Conservation (phyloP, 1,140 invertebrate genomes). For the Drosophila dunni region DNA sequence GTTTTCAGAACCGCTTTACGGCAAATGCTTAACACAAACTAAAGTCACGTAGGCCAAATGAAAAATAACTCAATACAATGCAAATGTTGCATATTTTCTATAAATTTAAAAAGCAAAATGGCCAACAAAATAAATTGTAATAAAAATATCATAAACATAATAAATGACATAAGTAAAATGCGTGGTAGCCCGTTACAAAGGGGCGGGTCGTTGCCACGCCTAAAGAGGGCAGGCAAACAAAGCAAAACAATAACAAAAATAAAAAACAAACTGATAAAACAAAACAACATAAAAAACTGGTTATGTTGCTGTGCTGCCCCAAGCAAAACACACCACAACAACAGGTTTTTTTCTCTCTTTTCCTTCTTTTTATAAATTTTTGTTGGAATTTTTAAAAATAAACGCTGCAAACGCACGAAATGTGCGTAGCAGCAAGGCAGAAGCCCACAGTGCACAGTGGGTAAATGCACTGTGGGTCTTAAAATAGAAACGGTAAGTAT, state of each 20-base stretch:
- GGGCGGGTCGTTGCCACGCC: conserved; percentile 20
- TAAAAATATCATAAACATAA: conserved; percentile 45
- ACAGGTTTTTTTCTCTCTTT: conserved; percentile 49
- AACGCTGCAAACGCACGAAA: conserved; percentile 12
- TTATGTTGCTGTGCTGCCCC: conserved; percentile 29
- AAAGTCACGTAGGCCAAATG: conserved; percentile 66
- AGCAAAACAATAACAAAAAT: conserved; percentile 27
- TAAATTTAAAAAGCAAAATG: neutral
- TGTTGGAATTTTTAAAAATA: conserved; percentile 47
- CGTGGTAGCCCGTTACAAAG: conserved; percentile 31
- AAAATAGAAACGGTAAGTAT: conserved; percentile 28
- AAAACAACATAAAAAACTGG: conserved; percentile 59
- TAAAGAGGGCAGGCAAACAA: conserved; percentile 33
- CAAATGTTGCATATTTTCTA: conserved; percentile 43
- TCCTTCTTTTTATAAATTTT: conserved; percentile 23
- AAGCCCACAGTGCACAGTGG: conserved; percentile 26
- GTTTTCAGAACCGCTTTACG: conserved; percentile 60
- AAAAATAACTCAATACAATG: conserved; percentile 39
- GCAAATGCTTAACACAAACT: conserved; percentile 16
- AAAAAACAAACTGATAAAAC: conserved; percentile 51
- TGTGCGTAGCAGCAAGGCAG: conserved; percentile 40
- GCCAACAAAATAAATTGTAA: neutral
- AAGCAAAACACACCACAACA: conserved; percentile 7
- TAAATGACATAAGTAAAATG: conserved; percentile 39
- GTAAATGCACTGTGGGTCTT: conserved; percentile 26